Conservation (phyloP, 2,113 vertebrate genomes). For the Myodes glareolus region DNA sequence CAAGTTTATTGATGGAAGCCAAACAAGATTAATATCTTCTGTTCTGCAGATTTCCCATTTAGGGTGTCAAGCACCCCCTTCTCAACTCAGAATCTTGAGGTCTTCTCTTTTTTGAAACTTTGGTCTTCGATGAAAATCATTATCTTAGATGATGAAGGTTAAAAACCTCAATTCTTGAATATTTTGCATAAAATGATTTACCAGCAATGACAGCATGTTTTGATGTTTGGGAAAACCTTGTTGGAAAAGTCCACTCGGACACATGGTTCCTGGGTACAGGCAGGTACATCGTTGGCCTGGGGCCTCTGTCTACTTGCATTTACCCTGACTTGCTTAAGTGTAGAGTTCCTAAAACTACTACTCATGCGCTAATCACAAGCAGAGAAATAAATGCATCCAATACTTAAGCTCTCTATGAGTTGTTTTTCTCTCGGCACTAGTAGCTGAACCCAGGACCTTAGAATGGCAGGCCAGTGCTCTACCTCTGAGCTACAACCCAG, state of each 20-base stretch:
- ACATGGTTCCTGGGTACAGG: neutral
- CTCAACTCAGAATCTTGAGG: neutral
- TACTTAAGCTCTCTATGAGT: neutral
- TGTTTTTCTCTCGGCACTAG: neutral
- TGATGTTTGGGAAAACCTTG: neutral
- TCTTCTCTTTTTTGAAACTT: neutral
- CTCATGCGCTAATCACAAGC: neutral
- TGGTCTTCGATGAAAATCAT: conserved; percentile 25
- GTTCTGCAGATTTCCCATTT: neutral
- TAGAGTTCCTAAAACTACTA: conserved; percentile 31
- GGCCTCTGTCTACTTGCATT: neutral
- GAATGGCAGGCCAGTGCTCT: neutral
- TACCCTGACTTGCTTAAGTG: neutral
- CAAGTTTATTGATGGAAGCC: neutral
- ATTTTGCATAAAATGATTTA: conserved; percentile 7
- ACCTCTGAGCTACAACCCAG: neutral
- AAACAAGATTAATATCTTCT: conserved; percentile 23
- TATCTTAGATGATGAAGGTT: neutral
- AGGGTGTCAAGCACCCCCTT: neutral
- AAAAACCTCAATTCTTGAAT: neutral
- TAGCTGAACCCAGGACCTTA: neutral
- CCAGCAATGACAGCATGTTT: neutral
- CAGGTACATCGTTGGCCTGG: neutral
- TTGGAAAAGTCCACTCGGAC: neutral
- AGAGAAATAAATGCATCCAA: neutral